Evolutionary conservation across 64 coral and sea anemone species (phyloP).

Genomic region (Cladopsammia gracilis): DNA sequence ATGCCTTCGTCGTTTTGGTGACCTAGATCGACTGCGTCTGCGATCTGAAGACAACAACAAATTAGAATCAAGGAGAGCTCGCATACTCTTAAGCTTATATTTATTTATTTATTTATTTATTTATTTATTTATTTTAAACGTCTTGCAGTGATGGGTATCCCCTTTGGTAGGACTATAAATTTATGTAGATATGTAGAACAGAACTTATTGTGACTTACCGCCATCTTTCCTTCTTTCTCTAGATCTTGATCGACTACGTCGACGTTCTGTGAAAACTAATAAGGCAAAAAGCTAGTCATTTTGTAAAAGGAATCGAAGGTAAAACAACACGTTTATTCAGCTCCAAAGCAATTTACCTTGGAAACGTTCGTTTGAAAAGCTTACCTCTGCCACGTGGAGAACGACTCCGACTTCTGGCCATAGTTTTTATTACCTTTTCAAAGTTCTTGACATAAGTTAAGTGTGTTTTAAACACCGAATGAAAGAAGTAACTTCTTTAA

Average conservation of each 20-base stretch:
- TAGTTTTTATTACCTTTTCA: neutral
- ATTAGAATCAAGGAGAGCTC: neutral
- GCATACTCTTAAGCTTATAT: too few species aligned
- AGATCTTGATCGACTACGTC: conserved; percentile 73
- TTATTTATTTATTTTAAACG: too few species aligned
- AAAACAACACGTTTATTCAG: neutral
- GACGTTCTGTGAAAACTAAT: conserved; percentile 74
- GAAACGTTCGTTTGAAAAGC: neutral
- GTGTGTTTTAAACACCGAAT: neutral
- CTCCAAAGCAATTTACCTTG: too few species aligned
- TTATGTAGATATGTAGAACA: neutral
- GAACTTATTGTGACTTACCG: neutral
- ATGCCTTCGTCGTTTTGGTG: conserved; percentile 57
- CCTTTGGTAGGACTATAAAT: too few species aligned
- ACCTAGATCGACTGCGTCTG: conserved; percentile 68
- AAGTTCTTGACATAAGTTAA: neutral
- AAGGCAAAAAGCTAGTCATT: neutral
- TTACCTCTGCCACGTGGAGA: conserved; percentile 89
- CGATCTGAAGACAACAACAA: conserved; percentile 5
- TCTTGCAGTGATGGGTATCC: too few species aligned
- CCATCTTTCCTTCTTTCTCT: conserved; percentile 77
- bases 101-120: too few species aligned
- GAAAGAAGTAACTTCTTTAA: neutral
- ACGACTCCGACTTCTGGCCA: conserved; percentile 78
- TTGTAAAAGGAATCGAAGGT: neutral